These are phyloP conservation scores for Pavo muticus DNA, from an alignment of 2,113 vertebrate genomes.

Conservation along the genomic window DNA sequence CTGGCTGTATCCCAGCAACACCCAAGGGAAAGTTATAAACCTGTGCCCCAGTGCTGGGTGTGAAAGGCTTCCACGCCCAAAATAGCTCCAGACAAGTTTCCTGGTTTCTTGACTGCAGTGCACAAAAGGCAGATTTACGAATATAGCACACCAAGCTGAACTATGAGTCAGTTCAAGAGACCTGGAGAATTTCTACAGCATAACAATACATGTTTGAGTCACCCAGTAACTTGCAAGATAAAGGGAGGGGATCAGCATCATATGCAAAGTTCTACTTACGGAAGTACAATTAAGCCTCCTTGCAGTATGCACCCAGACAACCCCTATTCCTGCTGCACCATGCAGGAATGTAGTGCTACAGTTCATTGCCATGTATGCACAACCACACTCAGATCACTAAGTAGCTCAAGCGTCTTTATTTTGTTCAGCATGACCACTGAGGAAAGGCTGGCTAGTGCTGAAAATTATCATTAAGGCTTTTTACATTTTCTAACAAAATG, in stretches of 20 bases:
- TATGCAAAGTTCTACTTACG: neutral
- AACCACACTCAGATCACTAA: neutral
- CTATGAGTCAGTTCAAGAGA: neutral
- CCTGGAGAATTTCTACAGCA: neutral
- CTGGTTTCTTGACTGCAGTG: neutral
- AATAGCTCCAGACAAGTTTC: neutral
- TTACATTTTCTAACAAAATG: neutral
- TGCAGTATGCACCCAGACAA: neutral
- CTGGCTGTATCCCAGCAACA: neutral
- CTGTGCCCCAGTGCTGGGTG: rapidly evolving
- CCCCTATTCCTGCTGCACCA: neutral
- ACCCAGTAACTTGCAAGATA: neutral
- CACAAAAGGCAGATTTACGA: neutral
- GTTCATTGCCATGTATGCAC: neutral
- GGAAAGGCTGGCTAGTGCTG: constrained; percentile 11
- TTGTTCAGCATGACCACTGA: constrained; percentile 17
- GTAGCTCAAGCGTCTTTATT: neutral
- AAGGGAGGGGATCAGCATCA: neutral
- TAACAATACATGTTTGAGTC: neutral
- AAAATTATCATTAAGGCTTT: neutral
- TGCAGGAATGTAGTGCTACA: neutral
- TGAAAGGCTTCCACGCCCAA: neutral
- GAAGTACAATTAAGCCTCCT: neutral
- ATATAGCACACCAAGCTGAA: neutral
- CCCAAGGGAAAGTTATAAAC: neutral